These are phyloP conservation scores for Choloepus hoffmanni DNA, from an alignment of 2,113 vertebrate species.

Conservation along the genomic window DNA sequence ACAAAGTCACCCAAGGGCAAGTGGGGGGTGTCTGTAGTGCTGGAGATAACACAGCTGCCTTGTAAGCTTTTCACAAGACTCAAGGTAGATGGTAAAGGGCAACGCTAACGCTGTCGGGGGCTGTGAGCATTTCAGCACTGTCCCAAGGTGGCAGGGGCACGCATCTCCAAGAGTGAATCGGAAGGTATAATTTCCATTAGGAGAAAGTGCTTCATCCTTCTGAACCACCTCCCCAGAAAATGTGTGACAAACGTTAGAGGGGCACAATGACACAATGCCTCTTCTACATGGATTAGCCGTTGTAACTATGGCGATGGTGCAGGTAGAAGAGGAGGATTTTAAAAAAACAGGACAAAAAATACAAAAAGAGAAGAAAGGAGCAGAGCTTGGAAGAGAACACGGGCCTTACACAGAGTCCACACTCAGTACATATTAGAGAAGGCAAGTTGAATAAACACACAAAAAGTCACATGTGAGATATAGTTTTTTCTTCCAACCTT, in stretches of 20 bases:
- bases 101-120: no score
- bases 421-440: neutral
- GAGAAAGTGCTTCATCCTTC: neutral
- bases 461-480: neutral
- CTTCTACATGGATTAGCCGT: neutral
- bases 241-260: no score
- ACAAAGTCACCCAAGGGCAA: neutral
- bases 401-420: neutral
- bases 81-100: neutral
- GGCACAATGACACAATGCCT: neutral
- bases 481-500: neutral
- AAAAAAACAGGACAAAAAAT: neutral
- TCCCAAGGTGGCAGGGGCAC: no score
- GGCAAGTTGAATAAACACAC: neutral
- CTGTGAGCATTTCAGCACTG: no score
- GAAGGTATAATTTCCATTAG: neutral
- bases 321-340: neutral
- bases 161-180: no score
- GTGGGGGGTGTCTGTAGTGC: fast-evolving
- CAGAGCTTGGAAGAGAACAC: neutral
- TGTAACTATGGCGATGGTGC: neutral
- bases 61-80: neutral
- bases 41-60: neutral
- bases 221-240: neutral
- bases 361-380: neutral